Evolutionary conservation across 2,797 vertebrate genomes (phyloP).

Genomic region (Cheirogaleus major): DNA sequence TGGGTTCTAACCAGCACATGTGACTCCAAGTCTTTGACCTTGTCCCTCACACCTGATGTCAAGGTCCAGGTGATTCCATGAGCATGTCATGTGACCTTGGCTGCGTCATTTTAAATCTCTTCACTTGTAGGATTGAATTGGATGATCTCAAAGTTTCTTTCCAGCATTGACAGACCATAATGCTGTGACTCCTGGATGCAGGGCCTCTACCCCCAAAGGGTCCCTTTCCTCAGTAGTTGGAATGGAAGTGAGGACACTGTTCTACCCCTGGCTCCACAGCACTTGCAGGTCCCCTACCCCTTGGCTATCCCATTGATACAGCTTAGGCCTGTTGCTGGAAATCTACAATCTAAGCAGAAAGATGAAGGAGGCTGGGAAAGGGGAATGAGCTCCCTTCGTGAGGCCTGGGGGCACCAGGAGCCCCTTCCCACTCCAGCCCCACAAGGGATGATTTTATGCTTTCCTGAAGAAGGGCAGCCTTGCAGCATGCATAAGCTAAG

Average conservation of each 20-base stretch:
- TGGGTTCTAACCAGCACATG: background rate
- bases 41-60: background rate
- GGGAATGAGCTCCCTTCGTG: background rate
- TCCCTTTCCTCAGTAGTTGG: background rate
- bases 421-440: background rate
- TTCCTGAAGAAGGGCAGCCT: slow-evolving; percentile 54
- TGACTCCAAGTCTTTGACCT: background rate
- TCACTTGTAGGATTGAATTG: accelerated
- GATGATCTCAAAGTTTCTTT: background rate
- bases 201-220: too few relatives aligned
- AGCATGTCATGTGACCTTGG: background rate
- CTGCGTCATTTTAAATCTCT: background rate
- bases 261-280: too few relatives aligned
- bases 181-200: background rate
- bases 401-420: slow-evolving; percentile 1
- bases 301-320: background rate
- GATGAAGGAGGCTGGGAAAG: background rate
- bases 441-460: slow-evolving; percentile 1
- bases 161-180: background rate
- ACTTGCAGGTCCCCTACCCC: background rate
- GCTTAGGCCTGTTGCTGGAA: background rate
- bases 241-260: accelerated
- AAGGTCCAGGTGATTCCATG: background rate
- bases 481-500: slow-evolving; percentile 55
- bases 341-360: background rate